A percentile compares a stretch with the other conserved stretches of the same genome.
phyloP scores from a whole-genome alignment of 2,888 invertebrate genomes.

The Atethmia centrago region DNA sequence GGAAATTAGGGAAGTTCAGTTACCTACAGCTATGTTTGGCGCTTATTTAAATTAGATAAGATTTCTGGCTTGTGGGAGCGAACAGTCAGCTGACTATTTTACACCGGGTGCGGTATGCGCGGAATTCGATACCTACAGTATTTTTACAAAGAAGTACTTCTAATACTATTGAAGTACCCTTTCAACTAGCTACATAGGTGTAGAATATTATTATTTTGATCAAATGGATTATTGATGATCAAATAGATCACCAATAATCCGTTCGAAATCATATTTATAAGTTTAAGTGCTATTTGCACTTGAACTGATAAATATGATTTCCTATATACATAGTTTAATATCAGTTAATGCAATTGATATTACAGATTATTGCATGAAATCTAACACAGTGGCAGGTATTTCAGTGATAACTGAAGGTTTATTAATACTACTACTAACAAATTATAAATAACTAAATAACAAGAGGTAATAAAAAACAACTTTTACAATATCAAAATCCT shows the following conservation, averaged over 20 bases:
- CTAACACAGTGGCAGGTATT: neutral
- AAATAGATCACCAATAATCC: too few relatives aligned
- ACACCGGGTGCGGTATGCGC: constrained; percentile 22
- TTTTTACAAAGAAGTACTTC: constrained; percentile 14
- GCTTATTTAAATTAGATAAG: constrained; percentile 34
- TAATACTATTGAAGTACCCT: neutral
- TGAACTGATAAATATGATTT: neutral
- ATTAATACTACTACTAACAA: neutral
- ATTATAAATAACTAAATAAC: too few relatives aligned
- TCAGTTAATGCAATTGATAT: neutral
- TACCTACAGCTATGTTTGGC: constrained; percentile 33
- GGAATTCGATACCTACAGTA: constrained; percentile 3
- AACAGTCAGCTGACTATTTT: constrained; percentile 27
- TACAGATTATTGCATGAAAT: neutral
- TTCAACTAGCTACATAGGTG: neutral
- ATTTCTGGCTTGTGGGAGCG: constrained; percentile 31
- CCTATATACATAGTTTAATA: neutral
- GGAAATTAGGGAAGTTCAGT: constrained; percentile 52
- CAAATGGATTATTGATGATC: neutral
- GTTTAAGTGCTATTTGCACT: too few relatives aligned
- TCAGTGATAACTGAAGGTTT: neutral
- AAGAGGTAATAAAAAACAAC: neutral
- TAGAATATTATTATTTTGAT: neutral
- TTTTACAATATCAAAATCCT: neutral
- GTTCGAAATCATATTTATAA: too few relatives aligned